Evolutionary conservation across 2,888 invertebrate genomes (phyloP).

Genomic region (Lasioglossum figueresi): DNA sequence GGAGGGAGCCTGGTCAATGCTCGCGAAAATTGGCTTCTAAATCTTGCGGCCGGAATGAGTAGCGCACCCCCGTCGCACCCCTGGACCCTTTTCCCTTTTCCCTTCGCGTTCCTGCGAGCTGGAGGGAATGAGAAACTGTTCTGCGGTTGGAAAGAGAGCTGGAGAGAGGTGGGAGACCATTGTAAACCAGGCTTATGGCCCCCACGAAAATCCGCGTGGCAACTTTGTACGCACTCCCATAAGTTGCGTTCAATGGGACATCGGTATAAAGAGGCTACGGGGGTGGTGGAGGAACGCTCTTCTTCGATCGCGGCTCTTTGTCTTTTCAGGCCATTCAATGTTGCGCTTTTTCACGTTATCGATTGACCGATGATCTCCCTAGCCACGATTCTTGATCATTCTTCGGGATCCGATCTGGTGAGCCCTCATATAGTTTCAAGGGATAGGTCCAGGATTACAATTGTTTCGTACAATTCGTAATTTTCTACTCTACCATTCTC

Average conservation of each 20-base stretch:
- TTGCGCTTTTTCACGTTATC: conserved; percentile 36
- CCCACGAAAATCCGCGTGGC: conserved; percentile 75
- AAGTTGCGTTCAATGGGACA: conserved; percentile 80
- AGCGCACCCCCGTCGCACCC: conserved; percentile 60
- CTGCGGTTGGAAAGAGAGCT: conserved; percentile 59
- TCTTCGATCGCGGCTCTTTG: conserved; percentile 51
- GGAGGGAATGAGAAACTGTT: conserved; percentile 77
- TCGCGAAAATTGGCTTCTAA: conserved; percentile 82
- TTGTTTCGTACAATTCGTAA: too few relatives aligned
- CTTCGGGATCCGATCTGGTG: not conserved
- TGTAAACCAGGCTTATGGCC: conserved; percentile 76
- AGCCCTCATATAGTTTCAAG: not conserved
- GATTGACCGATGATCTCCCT: not conserved
- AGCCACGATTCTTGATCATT: not conserved
- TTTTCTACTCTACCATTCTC: not conserved
- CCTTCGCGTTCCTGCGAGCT: conserved; percentile 58
- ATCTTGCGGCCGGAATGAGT: conserved; percentile 80
- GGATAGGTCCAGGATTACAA: not conserved
- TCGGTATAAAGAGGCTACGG: conserved; percentile 78
- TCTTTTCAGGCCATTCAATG: conserved; percentile 47
- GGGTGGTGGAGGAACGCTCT: conserved; percentile 55
- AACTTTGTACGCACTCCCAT: conserved; percentile 79
- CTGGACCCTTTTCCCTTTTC: conserved; percentile 46
- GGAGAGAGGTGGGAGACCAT: conserved; percentile 68
- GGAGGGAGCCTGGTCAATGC: conserved; percentile 77